Conservation (phyloP, 2,888 invertebrate species). For the Drosophila kambysellisi region DNA sequence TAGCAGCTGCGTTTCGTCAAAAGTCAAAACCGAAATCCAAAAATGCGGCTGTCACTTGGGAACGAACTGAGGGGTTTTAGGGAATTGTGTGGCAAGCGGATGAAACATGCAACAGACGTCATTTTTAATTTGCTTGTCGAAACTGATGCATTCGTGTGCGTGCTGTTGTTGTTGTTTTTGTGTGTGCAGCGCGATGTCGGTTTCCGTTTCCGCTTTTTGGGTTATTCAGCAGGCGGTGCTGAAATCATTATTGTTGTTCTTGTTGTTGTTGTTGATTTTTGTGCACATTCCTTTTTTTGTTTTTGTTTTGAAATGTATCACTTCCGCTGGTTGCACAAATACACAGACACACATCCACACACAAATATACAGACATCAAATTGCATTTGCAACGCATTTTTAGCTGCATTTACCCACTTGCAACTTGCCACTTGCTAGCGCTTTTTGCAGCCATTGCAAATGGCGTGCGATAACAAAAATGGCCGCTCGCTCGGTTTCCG, state of each 20-base stretch:
- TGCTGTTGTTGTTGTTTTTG: slow-evolving; percentile 18
- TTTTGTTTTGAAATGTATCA: slow-evolving; percentile 60
- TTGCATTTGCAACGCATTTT: slow-evolving; percentile 46
- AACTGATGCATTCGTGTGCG: slow-evolving; percentile 41
- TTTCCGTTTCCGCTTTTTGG: slow-evolving; percentile 70
- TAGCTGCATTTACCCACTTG: slow-evolving; percentile 24
- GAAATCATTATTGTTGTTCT: slow-evolving; percentile 35
- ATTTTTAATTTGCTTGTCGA: slow-evolving; percentile 74
- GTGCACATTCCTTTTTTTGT: slow-evolving; percentile 17
- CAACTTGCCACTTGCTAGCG: slow-evolving; percentile 31
- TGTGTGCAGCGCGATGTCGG: slow-evolving; percentile 45
- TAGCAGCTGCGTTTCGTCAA: slow-evolving; percentile 70
- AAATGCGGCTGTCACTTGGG: slow-evolving; percentile 39
- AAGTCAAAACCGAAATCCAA: slow-evolving; percentile 61
- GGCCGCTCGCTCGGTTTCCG: slow-evolving; percentile 74
- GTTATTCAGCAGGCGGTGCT: slow-evolving; percentile 25
- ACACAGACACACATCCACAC: slow-evolving; percentile 13
- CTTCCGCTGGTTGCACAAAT: slow-evolving; percentile 40
- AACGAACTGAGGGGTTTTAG: background rate
- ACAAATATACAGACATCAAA: slow-evolving; percentile 9
- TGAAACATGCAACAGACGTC: slow-evolving; percentile 69
- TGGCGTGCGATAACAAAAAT: slow-evolving; percentile 79
- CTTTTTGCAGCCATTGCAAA: slow-evolving; percentile 60
- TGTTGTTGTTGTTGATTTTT: slow-evolving; percentile 23
- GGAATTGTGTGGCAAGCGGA: slow-evolving; percentile 29